Evolutionary conservation across 2,888 invertebrate genomes (phyloP).

Genomic region (Polia nebulosa): DNA sequence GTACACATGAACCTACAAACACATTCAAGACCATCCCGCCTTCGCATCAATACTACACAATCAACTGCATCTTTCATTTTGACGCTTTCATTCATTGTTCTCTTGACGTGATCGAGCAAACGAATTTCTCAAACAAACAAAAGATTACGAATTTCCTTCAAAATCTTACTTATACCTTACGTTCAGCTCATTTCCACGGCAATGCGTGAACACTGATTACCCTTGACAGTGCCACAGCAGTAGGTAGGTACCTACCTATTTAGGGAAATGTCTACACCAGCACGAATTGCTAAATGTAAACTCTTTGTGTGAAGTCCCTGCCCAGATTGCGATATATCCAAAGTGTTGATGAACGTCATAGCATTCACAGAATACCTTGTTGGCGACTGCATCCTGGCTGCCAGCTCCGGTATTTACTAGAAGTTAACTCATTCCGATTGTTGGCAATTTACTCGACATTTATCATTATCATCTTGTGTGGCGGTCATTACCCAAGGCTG

Average conservation of each 20-base stretch:
- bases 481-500: conserved; percentile 49
- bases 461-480: conserved; percentile 31
- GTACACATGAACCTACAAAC: too few relatives aligned
- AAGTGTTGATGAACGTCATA: conserved; percentile 37
- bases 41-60: too few relatives aligned
- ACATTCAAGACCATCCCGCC: too few relatives aligned
- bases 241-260: neutral
- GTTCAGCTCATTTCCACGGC: too few relatives aligned
- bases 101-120: neutral
- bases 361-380: neutral
- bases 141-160: too few relatives aligned
- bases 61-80: too few relatives aligned
- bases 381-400: conserved; percentile 31
- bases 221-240: too few relatives aligned
- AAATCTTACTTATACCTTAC: too few relatives aligned
- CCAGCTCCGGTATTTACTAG: conserved; percentile 24
- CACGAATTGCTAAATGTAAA: too few relatives aligned
- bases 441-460: conserved; percentile 50
- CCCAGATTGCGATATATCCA: conserved; percentile 6
- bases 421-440: conserved; percentile 35
- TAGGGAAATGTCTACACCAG: neutral
- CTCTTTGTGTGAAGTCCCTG: conserved; percentile 6
- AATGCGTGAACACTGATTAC: too few relatives aligned
- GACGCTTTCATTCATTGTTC: too few relatives aligned
- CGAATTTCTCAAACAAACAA: neutral